These are phyloP conservation scores for Mythimna albipuncta DNA, from an alignment of 2,888 invertebrate species.

Conservation along the genomic window DNA sequence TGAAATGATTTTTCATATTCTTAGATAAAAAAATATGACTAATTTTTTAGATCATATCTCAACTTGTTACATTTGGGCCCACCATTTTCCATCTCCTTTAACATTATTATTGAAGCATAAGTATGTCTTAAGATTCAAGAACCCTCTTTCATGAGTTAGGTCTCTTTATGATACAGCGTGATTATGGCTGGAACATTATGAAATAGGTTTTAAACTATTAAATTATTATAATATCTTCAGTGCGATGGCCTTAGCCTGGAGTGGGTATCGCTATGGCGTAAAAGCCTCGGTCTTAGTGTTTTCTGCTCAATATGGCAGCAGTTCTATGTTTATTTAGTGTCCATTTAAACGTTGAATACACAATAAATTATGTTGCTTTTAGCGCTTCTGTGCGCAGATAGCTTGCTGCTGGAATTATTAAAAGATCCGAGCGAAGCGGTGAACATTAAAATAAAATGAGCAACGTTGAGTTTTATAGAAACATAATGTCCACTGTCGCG, in stretches of 20 bases:
- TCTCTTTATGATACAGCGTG: too few species aligned
- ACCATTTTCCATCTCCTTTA: too few species aligned
- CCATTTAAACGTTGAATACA: neutral
- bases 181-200: too few species aligned
- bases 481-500: neutral
- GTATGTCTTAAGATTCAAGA: too few species aligned
- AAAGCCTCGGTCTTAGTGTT: neutral
- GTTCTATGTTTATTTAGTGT: neutral
- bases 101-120: too few species aligned
- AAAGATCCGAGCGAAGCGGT: constrained; percentile 5
- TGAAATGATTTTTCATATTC: too few species aligned
- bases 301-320: constrained; percentile 12
- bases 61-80: too few species aligned
- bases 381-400: neutral
- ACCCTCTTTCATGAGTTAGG: too few species aligned
- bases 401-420: constrained; percentile 2
- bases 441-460: neutral
- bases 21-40: too few species aligned
- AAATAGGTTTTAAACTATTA: too few species aligned
- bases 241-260: neutral
- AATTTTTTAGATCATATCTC: too few species aligned
- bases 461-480: constrained; percentile 1
- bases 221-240: too few species aligned
- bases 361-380: constrained; percentile 24
- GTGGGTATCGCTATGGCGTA: neutral